These are phyloP conservation scores for Hypothenemus hampei DNA, from an alignment of 1,140 invertebrate species.

Conservation along the genomic window DNA sequence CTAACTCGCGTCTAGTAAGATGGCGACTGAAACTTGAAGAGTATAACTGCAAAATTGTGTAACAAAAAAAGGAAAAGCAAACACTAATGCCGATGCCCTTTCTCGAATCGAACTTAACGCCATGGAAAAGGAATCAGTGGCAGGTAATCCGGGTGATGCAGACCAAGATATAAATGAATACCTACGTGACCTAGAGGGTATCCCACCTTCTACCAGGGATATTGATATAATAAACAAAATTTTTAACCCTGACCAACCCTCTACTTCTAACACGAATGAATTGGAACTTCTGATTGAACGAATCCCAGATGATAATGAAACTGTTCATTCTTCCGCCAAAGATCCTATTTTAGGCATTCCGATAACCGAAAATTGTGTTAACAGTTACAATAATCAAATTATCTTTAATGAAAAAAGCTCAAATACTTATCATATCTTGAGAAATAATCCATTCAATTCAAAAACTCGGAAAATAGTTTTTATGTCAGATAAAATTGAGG, in stretches of 20 bases:
- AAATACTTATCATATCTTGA: neutral
- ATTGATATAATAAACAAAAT: no score
- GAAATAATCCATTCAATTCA: neutral
- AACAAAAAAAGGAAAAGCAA: constrained; percentile 12
- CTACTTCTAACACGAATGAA: no score
- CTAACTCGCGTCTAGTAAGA: constrained; percentile 9
- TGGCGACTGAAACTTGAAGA: constrained; percentile 23
- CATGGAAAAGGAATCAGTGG: neutral
- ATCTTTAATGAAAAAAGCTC: neutral
- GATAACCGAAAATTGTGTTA: neutral
- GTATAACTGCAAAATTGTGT: constrained; percentile 11
- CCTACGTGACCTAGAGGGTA: no score
- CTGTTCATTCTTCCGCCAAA: neutral
- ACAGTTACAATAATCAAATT: constrained; percentile 1
- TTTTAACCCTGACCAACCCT: no score
- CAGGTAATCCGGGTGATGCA: constrained; percentile 1
- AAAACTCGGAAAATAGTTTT: neutral
- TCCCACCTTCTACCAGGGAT: no score
- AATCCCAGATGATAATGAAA: neutral
- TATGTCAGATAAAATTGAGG: no score
- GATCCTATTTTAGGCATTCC: constrained; percentile 1
- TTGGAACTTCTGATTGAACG: neutral
- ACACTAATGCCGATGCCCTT: constrained; percentile 17
- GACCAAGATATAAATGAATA: neutral
- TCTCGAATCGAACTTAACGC: constrained; percentile 13